Base-by-base conservation (phyloP, 2,888 invertebrate genomes). In the Ferrisia virgata region DNA sequence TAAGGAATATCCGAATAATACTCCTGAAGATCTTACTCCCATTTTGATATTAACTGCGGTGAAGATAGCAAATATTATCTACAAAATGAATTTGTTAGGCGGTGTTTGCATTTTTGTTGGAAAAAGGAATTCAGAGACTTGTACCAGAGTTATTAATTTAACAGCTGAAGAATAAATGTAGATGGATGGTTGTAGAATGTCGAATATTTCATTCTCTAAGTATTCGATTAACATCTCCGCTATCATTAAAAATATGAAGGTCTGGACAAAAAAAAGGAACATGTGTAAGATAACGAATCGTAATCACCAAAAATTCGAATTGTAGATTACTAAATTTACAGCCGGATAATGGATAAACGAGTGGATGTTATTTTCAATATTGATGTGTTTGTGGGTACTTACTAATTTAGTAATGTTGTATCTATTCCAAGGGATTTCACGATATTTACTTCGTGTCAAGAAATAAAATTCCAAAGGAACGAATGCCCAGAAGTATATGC, bases 1-100 rank as follows among this genome's bases (percentile, higher is more conserved):
- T 22, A 97, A 90, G 97, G 98, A 98, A 89, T 97, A 98, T 86
- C 96, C 89, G 89, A 97, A 98, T 85, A 96, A 90, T 82, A 95
- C 91, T 5, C 98, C 98, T 4, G 98, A 98, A n/a, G 97, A 94
- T 87, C 95, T 92, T 87, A 96, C 91, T 25, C 98, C 98, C 90
- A 92, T 92, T 88, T 93, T 93, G 87, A 94, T 93, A 89, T 97
- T 97, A 88, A 94, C 93, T 87, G 92, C 91, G 86, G 96, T 90
- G 85, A 98, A 90, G 8, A 92, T 89, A 43, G 91, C 91, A 85
- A 93, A 91, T 87, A 96, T 90, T 85, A 90, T 89, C 97, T 97
- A 91, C 85, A 89, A 89, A 8, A 53, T 8, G 18, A 72, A 72
- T 72, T n/a, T 22, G 11, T 28, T 31, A 31, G 31, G 13, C 28